These are phyloP conservation scores for Megaleporinus macrocephalus DNA, from an alignment of 2,113 vertebrate genomes.

Conservation along the genomic window DNA sequence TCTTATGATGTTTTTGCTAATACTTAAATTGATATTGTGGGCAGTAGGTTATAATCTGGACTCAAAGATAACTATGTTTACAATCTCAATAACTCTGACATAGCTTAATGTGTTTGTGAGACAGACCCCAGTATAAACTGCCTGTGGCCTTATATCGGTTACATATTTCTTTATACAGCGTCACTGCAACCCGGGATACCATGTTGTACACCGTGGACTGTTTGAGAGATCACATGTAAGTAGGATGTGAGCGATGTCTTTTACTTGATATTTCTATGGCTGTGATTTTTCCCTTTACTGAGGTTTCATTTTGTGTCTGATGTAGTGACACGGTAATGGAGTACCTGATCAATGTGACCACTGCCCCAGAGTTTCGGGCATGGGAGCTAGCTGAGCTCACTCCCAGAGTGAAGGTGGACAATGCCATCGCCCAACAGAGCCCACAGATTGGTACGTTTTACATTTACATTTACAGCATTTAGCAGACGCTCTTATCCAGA, in stretches of 20 bases:
- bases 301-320: slow-evolving; percentile 3
- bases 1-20: too few relatives aligned
- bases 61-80: too few relatives aligned
- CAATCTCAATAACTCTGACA: too few relatives aligned
- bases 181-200: slow-evolving; percentile 87
- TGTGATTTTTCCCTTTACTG: neutral
- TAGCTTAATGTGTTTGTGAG: neutral
- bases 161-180: slow-evolving; percentile 73
- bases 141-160: neutral
- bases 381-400: slow-evolving; percentile 91
- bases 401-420: slow-evolving; percentile 83
- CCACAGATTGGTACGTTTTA: slow-evolving; percentile 84
- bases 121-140: neutral
- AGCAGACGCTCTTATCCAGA: too few relatives aligned
- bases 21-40: too few relatives aligned
- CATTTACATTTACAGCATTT: too few relatives aligned
- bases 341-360: slow-evolving; percentile 96
- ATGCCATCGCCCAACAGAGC: slow-evolving; percentile 81
- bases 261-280: neutral
- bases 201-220: slow-evolving; percentile 90
- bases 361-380: slow-evolving; percentile 89
- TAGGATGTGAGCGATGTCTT: slow-evolving; percentile 43
- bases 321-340: slow-evolving; percentile 95
- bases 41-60: too few relatives aligned
- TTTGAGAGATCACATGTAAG: slow-evolving; percentile 90